Percentiles rank a stretch among this genome's conserved stretches.
Conservation (phyloP, 2,888 invertebrate species). For the Nomada flava region DNA sequence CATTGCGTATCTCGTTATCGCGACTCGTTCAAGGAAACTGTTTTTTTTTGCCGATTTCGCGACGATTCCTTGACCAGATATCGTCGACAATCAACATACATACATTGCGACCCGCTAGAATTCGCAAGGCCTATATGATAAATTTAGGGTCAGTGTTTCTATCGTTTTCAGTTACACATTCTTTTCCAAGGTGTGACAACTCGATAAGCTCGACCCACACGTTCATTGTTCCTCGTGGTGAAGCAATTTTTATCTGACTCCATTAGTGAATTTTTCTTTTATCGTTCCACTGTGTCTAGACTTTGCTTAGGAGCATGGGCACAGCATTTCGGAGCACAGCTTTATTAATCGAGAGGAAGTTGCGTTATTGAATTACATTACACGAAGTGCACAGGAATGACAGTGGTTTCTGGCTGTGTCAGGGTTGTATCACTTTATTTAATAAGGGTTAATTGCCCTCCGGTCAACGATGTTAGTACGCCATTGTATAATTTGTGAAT, state of each 20-base stretch:
- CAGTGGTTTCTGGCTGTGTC: conserved; percentile 65
- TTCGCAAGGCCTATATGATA: neutral
- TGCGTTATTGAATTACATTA: conserved; percentile 67
- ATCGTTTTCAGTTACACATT: conserved; percentile 40
- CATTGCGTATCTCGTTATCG: neutral
- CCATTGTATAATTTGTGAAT: conserved; percentile 74
- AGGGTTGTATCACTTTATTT: conserved; percentile 73
- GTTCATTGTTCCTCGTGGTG: conserved; percentile 60
- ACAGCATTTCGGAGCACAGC: neutral
- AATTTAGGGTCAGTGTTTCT: conserved; percentile 38
- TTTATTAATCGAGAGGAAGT: conserved; percentile 43
- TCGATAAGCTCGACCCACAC: conserved; percentile 66
- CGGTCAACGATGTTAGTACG: conserved; percentile 57
- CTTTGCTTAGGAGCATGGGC: too few relatives aligned
- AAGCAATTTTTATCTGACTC: conserved; percentile 57
- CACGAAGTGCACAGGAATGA: conserved; percentile 47
- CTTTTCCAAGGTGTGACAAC: conserved; percentile 50
- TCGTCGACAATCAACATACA: neutral
- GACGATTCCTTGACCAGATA: neutral
- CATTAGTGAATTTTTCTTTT: conserved; percentile 28
- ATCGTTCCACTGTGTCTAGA: neutral
- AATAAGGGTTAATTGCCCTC: conserved; percentile 75
- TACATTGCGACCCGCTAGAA: neutral
- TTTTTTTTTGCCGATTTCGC: neutral
- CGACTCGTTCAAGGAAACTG: neutral